Base-by-base conservation (phyloP, 2,113 vertebrate genomes). In the Lepisosteus oculatus region DNA sequence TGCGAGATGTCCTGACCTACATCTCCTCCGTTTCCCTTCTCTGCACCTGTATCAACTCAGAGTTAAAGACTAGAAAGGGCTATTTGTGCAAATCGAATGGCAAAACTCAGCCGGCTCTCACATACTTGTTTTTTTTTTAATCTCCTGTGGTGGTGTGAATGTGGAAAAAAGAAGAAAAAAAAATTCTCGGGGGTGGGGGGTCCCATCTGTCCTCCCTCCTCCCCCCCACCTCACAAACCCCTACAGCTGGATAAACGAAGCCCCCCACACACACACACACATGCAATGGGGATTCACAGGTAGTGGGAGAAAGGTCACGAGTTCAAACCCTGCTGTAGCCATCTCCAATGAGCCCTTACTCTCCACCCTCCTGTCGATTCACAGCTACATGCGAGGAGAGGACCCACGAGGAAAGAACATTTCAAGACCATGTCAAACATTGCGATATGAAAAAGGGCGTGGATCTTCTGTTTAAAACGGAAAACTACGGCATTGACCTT, bases 271-370 rank as follows among this genome's bases (percentile, higher is more conserved):
- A n/a, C 43, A 45, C 41, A 62, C 43, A 61, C 45, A 68, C 55
- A 62, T 70, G 43, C 83, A 80, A 82, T 69, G 81, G 84, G 77
- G 80, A 78, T 79, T 70, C 47, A 79, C 79, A 79, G 77, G 71
- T 83, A 81, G 81, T 78, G 69, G 82, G 75, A 84, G 77, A 81
- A 42, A 72, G 71, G 80, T 77, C 73, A 69, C 68, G 29, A 61
- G 68, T 59, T 73, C 66, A 55, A 77, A 70, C 75, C 76, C 72
- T 69, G 72, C 75, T 74, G 76, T 76, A 61, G 79, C 79, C 61
- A 54, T 5, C 47, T 5, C 5, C 5, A 51, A 51, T 51, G 47
- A 9, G 47, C 47, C 47, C 47, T 51, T 9, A 51, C 47, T 51
- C 47, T 9, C 5, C 9, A 9, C 47, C 47, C 47, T 51, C 5